Evolutionary conservation across 1,140 invertebrate species (phyloP).

Genomic region (Leptopilina boulardi): DNA sequence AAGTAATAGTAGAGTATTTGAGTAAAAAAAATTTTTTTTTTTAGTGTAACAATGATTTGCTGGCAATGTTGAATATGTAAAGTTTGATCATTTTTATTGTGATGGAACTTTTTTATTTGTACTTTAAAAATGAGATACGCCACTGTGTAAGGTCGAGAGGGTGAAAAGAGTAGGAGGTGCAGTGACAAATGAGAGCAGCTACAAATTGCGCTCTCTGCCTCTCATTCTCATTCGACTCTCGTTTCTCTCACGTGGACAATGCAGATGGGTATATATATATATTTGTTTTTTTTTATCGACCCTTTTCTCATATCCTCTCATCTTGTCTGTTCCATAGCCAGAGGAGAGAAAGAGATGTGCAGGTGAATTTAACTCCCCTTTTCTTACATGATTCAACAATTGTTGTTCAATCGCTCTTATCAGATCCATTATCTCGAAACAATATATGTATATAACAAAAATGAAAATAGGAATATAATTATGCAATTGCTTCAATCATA

Average conservation of each 20-base stretch:
- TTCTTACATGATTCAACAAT: slow-evolving; percentile 22
- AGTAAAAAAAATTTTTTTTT: no score
- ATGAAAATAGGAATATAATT: slow-evolving; percentile 1
- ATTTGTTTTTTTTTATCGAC: slow-evolving; percentile 38
- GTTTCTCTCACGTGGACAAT: slow-evolving; percentile 53
- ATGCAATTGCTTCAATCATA: no score
- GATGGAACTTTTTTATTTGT: neutral
- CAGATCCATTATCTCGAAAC: neutral
- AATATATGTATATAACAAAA: neutral
- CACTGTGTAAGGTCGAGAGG: slow-evolving; percentile 52
- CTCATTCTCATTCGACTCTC: slow-evolving; percentile 58
- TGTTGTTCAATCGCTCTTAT: slow-evolving; percentile 16
- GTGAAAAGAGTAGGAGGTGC: slow-evolving; percentile 54
- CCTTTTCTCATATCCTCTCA: slow-evolving; percentile 29
- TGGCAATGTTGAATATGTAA: no score
- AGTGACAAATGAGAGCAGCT: slow-evolving; percentile 61
- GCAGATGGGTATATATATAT: slow-evolving; percentile 53
- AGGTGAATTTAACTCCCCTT: slow-evolving; percentile 19
- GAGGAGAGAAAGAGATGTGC: neutral
- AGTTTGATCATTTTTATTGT: neutral
- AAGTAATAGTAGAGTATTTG: no score
- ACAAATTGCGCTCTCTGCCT: slow-evolving; percentile 60
- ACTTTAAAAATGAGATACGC: slow-evolving; percentile 5
- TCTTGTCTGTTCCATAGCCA: slow-evolving; percentile 11
- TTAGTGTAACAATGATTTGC: no score